A percentile compares a stretch with the other conserved stretches of the same genome.
These are phyloP conservation scores for Morpho deidamia DNA, from an alignment of 2,888 invertebrate species.

Conservation along the genomic window DNA sequence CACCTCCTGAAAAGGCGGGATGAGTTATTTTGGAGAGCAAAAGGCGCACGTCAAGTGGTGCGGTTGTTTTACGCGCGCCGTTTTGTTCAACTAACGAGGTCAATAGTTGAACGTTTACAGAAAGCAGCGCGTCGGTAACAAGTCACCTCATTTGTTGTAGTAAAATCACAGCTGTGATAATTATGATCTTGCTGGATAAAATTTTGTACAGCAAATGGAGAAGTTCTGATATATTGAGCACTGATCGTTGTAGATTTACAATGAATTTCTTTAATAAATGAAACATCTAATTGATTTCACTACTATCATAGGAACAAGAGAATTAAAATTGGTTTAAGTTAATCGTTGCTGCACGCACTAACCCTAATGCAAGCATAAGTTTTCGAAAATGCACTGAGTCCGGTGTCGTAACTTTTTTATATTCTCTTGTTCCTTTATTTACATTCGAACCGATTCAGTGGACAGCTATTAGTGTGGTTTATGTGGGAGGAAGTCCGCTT, in stretches of 20 bases:
- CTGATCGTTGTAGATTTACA: too few relatives aligned
- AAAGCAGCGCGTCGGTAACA: constrained; percentile 45
- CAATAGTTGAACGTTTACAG: constrained; percentile 61
- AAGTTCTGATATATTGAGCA: too few relatives aligned
- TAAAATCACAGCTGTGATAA: constrained; percentile 11
- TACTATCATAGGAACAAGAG: too few relatives aligned
- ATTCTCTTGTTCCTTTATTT: too few relatives aligned
- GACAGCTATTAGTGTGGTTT: too few relatives aligned
- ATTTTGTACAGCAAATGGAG: too few relatives aligned
- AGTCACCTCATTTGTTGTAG: constrained; percentile 39
- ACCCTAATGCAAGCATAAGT: neutral
- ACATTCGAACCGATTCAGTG: too few relatives aligned
- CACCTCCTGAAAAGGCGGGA: constrained; percentile 72
- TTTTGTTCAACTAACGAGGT: constrained; percentile 76
- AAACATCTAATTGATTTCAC: too few relatives aligned
- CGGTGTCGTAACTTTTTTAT: neutral
- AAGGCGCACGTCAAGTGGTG: constrained; percentile 70
- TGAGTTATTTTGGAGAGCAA: constrained; percentile 77
- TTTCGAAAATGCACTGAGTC: neutral
- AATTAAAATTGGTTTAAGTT: too few relatives aligned
- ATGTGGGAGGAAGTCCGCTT: too few relatives aligned
- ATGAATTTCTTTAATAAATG: too few relatives aligned
- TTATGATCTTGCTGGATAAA: neutral
- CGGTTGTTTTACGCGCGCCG: constrained; percentile 66
- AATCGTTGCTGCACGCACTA: neutral